A percentile compares a stretch with the other conserved stretches of the same genome.
Conservation (phyloP, 2,888 invertebrate species). For the Ditylenchus weischeri region DNA sequence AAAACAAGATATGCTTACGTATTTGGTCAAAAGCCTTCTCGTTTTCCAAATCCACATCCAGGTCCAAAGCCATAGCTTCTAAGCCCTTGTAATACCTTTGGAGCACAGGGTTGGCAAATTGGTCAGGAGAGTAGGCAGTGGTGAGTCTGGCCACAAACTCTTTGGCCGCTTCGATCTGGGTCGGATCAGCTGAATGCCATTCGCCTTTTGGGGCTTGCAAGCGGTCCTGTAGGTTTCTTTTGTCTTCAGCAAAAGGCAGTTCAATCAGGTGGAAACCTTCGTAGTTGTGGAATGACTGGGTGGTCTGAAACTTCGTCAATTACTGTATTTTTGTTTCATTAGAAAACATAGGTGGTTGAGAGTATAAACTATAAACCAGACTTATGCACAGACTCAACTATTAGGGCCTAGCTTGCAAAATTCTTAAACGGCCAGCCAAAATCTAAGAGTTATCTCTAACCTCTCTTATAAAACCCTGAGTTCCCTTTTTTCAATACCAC, state of each 20-base stretch:
- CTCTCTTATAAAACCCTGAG: too few relatives aligned
- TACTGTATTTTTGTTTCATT: too few relatives aligned
- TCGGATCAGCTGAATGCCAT: conserved; percentile 8
- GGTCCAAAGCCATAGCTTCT: conserved; percentile 25
- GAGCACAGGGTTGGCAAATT: conserved; percentile 30
- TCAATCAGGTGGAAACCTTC: conserved; percentile 37
- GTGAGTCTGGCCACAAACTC: conserved; percentile 30
- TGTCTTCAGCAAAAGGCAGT: conserved; percentile 33
- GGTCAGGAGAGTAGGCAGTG: conserved; percentile 24
- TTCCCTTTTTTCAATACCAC: too few relatives aligned
- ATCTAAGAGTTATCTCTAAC: too few relatives aligned
- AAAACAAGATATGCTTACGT: conserved; percentile 6
- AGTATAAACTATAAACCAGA: too few relatives aligned
- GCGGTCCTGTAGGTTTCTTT: conserved; percentile 24
- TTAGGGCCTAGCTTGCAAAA: too few relatives aligned
- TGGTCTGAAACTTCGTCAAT: conserved; percentile 16
- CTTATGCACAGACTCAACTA: too few relatives aligned
- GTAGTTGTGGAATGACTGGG: conserved; percentile 24
- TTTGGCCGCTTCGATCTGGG: conserved; percentile 27
- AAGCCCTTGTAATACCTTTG: conserved; percentile 25
- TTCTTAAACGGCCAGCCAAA: too few relatives aligned
- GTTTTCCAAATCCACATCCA: conserved; percentile 21
- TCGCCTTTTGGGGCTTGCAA: conserved; percentile 18
- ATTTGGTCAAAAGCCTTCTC: conserved; percentile 21
- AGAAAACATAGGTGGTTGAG: too few relatives aligned